phyloP scores from a whole-genome alignment of 2,888 invertebrate genomes.

The Diarsia mendica region DNA sequence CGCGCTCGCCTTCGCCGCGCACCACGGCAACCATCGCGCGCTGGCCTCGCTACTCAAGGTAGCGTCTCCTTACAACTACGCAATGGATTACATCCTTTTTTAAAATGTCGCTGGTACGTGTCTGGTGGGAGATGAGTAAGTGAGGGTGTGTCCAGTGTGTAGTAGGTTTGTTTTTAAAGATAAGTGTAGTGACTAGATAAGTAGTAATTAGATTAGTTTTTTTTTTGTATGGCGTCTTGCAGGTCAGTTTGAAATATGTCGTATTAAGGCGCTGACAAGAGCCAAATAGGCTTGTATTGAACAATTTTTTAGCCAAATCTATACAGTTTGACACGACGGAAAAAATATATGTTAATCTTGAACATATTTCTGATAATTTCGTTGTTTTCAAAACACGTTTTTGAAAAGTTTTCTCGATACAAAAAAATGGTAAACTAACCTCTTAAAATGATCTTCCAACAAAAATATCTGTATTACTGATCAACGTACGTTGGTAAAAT shows the following conservation, averaged over 20 bases:
- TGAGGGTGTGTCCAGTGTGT: slow-evolving; percentile 10
- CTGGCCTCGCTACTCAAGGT: slow-evolving; percentile 82
- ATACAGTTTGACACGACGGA: no score
- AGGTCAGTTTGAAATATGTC: background rate
- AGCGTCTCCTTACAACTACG: slow-evolving; percentile 35
- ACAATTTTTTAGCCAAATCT: no score
- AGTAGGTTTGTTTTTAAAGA: background rate
- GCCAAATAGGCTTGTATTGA: no score
- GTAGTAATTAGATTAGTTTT: background rate
- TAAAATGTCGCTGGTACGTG: slow-evolving; percentile 36
- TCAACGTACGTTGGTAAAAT: no score
- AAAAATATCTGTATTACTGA: no score
- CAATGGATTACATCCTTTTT: slow-evolving; percentile 36
- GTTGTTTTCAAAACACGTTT: no score
- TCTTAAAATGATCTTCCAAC: no score
- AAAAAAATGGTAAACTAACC: no score
- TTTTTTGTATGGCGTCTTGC: background rate
- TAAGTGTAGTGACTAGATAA: background rate
- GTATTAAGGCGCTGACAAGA: no score
- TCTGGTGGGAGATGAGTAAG: slow-evolving; percentile 1
- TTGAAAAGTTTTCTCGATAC: no score
- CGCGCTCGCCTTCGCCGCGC: slow-evolving; percentile 72
- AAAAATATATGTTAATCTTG: no score
- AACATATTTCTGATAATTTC: no score
- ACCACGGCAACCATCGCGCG: slow-evolving; percentile 73